phyloP scores from a whole-genome alignment of 2,113 vertebrate species.

The Halichoerus grypus region DNA sequence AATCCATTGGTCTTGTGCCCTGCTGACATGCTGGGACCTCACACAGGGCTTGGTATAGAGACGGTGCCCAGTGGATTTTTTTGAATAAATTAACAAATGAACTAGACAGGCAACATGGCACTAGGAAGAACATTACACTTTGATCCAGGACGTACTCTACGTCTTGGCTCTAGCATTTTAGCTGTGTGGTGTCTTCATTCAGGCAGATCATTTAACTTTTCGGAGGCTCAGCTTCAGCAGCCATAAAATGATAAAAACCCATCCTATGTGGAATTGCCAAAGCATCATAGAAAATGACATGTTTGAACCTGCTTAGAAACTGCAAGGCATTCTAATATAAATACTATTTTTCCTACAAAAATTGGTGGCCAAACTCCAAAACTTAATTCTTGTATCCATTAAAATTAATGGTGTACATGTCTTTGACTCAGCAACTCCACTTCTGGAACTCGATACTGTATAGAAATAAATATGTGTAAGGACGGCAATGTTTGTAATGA shows the following conservation, averaged over 20 bases:
- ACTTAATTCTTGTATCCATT: background rate
- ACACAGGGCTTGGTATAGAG: background rate
- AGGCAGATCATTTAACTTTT: background rate
- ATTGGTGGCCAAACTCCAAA: background rate
- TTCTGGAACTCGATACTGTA: background rate
- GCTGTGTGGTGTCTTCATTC: background rate
- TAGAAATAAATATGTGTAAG: background rate
- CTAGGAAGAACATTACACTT: background rate
- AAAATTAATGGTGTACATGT: background rate
- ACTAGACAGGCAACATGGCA: background rate
- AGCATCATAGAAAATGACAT: background rate
- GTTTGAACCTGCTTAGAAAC: conserved; percentile 2
- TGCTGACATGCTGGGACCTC: background rate
- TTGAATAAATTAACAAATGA: conserved; percentile 12
- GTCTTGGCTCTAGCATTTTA: background rate
- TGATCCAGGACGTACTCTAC: background rate
- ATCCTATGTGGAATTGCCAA: background rate
- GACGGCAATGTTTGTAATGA: background rate
- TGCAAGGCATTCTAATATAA: conserved; percentile 20
- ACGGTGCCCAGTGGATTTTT: background rate
- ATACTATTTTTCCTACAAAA: background rate
- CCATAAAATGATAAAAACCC: background rate
- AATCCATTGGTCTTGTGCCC: background rate
- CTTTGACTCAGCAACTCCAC: background rate
- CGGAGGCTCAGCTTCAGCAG: background rate